These are phyloP conservation scores for Pandemis corylana DNA, from an alignment of 2,888 invertebrate species.

Conservation along the genomic window DNA sequence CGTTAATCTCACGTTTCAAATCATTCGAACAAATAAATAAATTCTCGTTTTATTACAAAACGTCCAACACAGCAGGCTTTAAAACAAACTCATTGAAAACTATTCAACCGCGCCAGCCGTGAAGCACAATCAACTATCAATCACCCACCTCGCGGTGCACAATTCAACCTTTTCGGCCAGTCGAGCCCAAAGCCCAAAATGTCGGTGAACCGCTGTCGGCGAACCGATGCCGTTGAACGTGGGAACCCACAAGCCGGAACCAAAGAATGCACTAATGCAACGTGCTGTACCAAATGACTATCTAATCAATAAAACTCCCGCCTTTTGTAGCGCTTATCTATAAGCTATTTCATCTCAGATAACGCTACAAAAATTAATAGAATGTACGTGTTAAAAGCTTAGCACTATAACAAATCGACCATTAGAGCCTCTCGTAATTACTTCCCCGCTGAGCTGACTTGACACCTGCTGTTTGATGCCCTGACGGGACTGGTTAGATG, in stretches of 20 bases:
- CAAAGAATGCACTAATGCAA: constrained; percentile 42
- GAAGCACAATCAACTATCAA: constrained; percentile 74
- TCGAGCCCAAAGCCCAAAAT: constrained; percentile 51
- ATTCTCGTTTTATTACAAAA: constrained; percentile 50
- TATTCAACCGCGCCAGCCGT: constrained; percentile 56
- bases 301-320: constrained; percentile 40
- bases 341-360: constrained; percentile 37
- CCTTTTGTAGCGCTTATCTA: constrained; percentile 39
- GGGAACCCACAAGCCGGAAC: constrained; percentile 49
- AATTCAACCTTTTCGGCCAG: constrained; percentile 47
- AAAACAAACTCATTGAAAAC: constrained; percentile 64
- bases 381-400: constrained; percentile 42
- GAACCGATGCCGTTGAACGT: constrained; percentile 57
- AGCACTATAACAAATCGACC: constrained; percentile 41
- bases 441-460: constrained; percentile 31
- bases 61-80: constrained; percentile 59
- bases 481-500: neutral
- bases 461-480: constrained; percentile 33
- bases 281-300: constrained; percentile 31
- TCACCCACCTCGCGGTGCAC: constrained; percentile 67
- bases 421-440: constrained; percentile 39
- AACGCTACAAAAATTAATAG: constrained; percentile 28
- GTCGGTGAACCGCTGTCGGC: constrained; percentile 51
- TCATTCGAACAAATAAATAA: constrained; percentile 35
- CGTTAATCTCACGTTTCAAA: constrained; percentile 36